A percentile compares a stretch with the other conserved stretches of the same genome.
These are phyloP conservation scores for Battus philenor DNA, from an alignment of 1,140 invertebrate genomes.

Conservation along the genomic window DNA sequence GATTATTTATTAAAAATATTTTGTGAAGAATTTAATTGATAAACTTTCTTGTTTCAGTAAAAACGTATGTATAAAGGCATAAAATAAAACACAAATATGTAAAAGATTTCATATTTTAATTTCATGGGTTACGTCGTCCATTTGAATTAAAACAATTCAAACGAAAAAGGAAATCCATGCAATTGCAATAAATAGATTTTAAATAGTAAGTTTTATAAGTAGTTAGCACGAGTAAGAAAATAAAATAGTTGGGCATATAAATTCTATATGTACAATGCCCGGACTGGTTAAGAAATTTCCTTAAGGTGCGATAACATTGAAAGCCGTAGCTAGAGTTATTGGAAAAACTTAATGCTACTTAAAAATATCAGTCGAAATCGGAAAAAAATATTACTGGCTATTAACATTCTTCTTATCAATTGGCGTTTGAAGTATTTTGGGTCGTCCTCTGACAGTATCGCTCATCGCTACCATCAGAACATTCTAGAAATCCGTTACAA, in stretches of 20 bases:
- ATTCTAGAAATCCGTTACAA: constrained; percentile 87
- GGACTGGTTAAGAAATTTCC: constrained; percentile 28
- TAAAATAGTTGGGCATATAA: constrained; percentile 36
- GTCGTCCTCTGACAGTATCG: constrained; percentile 58
- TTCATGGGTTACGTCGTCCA: constrained; percentile 68
- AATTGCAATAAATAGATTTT: constrained; percentile 59
- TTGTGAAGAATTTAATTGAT: too few species aligned
- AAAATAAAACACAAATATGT: constrained; percentile 26
- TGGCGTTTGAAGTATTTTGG: constrained; percentile 38
- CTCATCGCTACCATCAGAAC: constrained; percentile 85
- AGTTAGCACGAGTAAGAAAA: constrained; percentile 39
- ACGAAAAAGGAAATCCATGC: constrained; percentile 69
- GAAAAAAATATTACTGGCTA: too few species aligned
- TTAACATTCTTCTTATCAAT: constrained; percentile 31
- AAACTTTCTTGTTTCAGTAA: too few species aligned
- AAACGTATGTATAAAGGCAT: constrained; percentile 1
- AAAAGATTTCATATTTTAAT: constrained; percentile 27
- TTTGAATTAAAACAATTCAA: constrained; percentile 56
- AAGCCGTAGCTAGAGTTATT: background rate
- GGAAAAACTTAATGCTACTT: constrained; percentile 8
- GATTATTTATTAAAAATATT: too few species aligned
- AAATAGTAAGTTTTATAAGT: constrained; percentile 6
- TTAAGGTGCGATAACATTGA: background rate
- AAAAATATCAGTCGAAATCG: constrained; percentile 14
- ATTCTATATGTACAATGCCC: constrained; percentile 63